phyloP scores from a whole-genome alignment of 2,888 invertebrate genomes.

The Orchesellides sinensis region DNA sequence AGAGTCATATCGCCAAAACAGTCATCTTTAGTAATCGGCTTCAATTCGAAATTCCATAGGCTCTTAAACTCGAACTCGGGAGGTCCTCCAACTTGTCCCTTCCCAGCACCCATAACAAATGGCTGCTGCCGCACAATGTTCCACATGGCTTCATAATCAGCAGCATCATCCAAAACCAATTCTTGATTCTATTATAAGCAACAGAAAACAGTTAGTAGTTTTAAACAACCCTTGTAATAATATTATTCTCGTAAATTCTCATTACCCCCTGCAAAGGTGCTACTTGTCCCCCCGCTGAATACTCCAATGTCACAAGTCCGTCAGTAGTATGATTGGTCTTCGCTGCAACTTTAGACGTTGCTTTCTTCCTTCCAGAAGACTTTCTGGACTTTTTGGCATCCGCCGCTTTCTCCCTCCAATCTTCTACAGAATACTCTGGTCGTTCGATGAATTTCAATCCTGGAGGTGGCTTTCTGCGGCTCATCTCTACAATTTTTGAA shows the following conservation, averaged over 20 bases:
- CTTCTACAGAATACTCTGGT: conserved; percentile 18
- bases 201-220: no score
- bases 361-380: neutral
- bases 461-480: neutral
- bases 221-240: neutral
- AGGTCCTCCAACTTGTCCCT: conserved; percentile 20
- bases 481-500: neutral
- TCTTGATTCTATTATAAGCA: no score
- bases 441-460: conserved; percentile 18
- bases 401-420: conserved; percentile 17
- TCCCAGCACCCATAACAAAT: conserved; percentile 45
- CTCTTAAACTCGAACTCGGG: conserved; percentile 35
- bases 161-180: neutral
- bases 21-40: neutral
- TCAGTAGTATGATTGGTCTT: neutral
- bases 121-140: neutral
- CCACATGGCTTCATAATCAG: neutral
- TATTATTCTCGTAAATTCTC: no score
- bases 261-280: no score
- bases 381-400: neutral
- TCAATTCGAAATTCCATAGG: conserved; percentile 47
- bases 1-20: neutral
- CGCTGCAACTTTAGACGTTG: neutral
- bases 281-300: neutral
- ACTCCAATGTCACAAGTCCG: neutral